These are phyloP conservation scores for Drosophila athabasca DNA, from an alignment of 1,140 invertebrate genomes.

Conservation along the genomic window DNA sequence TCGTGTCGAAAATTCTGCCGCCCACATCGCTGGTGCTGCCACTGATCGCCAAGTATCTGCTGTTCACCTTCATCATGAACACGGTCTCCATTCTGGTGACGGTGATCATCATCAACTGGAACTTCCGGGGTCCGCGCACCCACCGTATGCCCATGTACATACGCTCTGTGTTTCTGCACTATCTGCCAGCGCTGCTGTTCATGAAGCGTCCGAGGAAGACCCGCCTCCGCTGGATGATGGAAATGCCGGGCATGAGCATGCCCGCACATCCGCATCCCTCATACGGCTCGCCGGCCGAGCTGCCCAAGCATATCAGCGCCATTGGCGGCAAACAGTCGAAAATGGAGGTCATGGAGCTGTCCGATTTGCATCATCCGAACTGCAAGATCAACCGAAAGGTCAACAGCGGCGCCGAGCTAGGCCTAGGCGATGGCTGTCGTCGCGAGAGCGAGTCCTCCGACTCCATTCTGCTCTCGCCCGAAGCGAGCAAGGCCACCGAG, in stretches of 20 bases:
- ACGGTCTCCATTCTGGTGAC: conserved; percentile 99
- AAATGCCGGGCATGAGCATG: conserved; percentile 94
- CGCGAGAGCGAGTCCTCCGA: conserved; percentile 96
- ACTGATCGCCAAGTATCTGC: conserved; percentile 98
- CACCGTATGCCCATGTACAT: conserved; percentile 97
- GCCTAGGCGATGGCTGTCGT: conserved; percentile 87
- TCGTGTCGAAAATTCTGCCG: conserved; percentile 99
- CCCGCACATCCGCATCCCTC: conserved; percentile 89
- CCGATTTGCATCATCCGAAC: conserved; percentile 97
- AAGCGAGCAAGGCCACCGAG: conserved; percentile 97
- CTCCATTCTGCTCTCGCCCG: conserved; percentile 93
- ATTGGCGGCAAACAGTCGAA: conserved; percentile 88
- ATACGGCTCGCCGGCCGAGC: conserved; percentile 90
- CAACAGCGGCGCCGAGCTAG: conserved; percentile 88
- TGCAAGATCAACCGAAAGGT: conserved; percentile 96
- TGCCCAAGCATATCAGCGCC: conserved; percentile 90
- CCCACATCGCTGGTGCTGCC: conserved; percentile 98
- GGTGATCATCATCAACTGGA: conserved; percentile 99
- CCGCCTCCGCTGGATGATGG: conserved; percentile 97
- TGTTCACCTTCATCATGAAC: conserved; percentile 99
- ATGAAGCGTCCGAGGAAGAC: conserved; percentile 97
- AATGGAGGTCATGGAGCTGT: conserved; percentile 96
- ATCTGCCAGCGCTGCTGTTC: conserved; percentile 92
- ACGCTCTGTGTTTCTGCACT: conserved; percentile 96
- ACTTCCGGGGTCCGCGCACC: conserved; percentile 96